Conservation (phyloP, 2,797 vertebrate species). For the Acipenser transmontanus region DNA sequence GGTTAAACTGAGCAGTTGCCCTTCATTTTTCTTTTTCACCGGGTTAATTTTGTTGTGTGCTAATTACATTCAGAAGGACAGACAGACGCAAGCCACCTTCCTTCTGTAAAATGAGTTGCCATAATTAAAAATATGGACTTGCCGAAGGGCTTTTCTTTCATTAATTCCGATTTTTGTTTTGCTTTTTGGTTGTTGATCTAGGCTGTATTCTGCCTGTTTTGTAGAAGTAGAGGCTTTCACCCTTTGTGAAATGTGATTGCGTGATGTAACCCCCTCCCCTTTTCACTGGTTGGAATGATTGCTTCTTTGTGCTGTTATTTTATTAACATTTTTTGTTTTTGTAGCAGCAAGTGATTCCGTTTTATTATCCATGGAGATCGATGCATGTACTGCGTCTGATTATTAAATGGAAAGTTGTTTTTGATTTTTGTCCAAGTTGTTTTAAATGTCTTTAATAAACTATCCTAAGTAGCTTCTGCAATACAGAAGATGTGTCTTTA, state of each 20-base stretch:
- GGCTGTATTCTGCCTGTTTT: conserved; percentile 41
- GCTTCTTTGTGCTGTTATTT: conserved; percentile 52
- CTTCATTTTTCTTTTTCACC: neutral
- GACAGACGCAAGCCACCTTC: conserved; percentile 61
- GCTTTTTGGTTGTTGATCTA: conserved; percentile 36
- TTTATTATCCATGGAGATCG: conserved; percentile 46
- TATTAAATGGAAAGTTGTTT: conserved; percentile 25
- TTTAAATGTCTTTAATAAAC: conserved; percentile 70
- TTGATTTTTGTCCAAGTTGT: conserved; percentile 55
- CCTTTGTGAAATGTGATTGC: conserved; percentile 49
- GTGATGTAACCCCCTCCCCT: conserved; percentile 38
- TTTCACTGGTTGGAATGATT: conserved; percentile 48
- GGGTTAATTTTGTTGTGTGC: neutral
- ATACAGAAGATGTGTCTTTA: conserved; percentile 27
- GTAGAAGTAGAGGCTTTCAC: conserved; percentile 44
- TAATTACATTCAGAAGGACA: conserved; percentile 24
- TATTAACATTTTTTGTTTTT: conserved; percentile 34
- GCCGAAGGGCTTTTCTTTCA: conserved; percentile 51
- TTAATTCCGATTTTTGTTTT: conserved; percentile 42
- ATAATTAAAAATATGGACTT: conserved; percentile 32
- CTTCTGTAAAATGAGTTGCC: conserved; percentile 58
- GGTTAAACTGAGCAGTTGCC: conserved; percentile 2
- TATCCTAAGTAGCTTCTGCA: conserved; percentile 64
- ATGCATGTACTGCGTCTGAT: conserved; percentile 53
- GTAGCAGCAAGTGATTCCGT: conserved; percentile 41